These are phyloP conservation scores for Eugnorisma glareosa DNA, from an alignment of 2,888 invertebrate species.

Conservation along the genomic window DNA sequence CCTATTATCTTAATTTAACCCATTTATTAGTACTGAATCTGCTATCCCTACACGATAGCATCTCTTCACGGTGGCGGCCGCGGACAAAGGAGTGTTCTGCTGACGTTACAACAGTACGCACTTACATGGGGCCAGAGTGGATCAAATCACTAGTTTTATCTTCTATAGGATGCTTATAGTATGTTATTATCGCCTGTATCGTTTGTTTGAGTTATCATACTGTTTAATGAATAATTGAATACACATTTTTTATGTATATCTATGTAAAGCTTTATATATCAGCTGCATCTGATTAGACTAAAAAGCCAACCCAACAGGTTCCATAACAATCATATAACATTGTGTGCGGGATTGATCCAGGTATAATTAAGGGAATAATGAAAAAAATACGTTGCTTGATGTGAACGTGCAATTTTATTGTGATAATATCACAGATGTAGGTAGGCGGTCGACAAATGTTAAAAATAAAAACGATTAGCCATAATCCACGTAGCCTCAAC, in stretches of 20 bases:
- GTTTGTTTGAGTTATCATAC: conserved; percentile 23
- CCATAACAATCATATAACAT: too few species aligned
- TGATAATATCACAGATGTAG: too few species aligned
- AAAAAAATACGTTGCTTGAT: too few species aligned
- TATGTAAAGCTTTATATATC: background rate
- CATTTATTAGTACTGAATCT: conserved; percentile 42
- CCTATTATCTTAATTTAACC: too few species aligned
- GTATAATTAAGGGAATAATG: too few species aligned
- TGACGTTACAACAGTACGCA: conserved; percentile 55
- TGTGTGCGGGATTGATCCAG: too few species aligned
- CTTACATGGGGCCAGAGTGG: conserved; percentile 45
- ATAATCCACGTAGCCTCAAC: too few species aligned
- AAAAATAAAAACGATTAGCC: too few species aligned
- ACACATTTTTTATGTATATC: too few species aligned
- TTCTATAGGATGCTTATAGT: conserved; percentile 53
- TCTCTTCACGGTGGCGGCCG: conserved; percentile 82
- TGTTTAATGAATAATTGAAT: background rate
- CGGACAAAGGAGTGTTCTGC: conserved; percentile 77
- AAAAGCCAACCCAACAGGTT: too few species aligned
- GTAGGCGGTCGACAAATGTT: too few species aligned
- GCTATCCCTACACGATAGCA: conserved; percentile 75
- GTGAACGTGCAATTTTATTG: too few species aligned
- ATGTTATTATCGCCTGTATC: conserved; percentile 59
- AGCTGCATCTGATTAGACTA: background rate
- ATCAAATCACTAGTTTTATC: conserved; percentile 66